These are phyloP conservation scores for Dolichomitus sp. DNA, from an alignment of 2,888 invertebrate genomes.

Conservation along the genomic window DNA sequence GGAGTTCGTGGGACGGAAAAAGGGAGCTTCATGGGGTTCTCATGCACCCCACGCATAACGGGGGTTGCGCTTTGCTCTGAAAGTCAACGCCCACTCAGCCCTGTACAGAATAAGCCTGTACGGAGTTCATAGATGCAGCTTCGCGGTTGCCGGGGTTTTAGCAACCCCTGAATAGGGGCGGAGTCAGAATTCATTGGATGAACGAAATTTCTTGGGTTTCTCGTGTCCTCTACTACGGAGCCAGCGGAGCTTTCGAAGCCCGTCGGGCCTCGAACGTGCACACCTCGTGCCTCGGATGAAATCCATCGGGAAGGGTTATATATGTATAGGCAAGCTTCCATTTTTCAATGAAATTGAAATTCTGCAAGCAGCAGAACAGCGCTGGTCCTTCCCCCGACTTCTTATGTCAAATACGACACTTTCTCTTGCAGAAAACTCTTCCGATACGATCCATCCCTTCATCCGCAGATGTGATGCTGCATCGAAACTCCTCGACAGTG, in stretches of 20 bases:
- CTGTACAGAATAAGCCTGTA: conserved; percentile 76
- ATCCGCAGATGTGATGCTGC: not conserved
- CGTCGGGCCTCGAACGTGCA: not conserved
- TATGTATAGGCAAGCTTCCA: conserved; percentile 1
- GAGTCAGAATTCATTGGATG: conserved; percentile 70
- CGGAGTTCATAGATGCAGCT: conserved; percentile 51
- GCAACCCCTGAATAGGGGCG: conserved; percentile 77
- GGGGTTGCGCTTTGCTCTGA: conserved; percentile 76
- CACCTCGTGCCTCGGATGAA: not conserved
- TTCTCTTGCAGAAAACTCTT: not conserved
- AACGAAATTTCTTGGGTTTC: conserved; percentile 45
- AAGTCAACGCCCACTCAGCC: conserved; percentile 80
- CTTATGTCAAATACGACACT: not conserved
- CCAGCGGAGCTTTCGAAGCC: conserved; percentile 34
- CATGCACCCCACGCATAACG: not conserved
- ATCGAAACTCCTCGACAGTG: no score
- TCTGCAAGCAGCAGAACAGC: not conserved
- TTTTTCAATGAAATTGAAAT: conserved; percentile 41
- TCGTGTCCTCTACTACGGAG: conserved; percentile 52
- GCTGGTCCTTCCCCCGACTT: not conserved
- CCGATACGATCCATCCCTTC: not conserved
- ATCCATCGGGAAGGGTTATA: not conserved
- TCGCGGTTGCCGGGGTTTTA: conserved; percentile 73
- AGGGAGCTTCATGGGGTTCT: conserved; percentile 8
- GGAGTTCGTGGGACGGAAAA: conserved; percentile 31